phyloP scores from a whole-genome alignment of 2,797 vertebrate species.

The Poeciliopsis paucimaculata region DNA sequence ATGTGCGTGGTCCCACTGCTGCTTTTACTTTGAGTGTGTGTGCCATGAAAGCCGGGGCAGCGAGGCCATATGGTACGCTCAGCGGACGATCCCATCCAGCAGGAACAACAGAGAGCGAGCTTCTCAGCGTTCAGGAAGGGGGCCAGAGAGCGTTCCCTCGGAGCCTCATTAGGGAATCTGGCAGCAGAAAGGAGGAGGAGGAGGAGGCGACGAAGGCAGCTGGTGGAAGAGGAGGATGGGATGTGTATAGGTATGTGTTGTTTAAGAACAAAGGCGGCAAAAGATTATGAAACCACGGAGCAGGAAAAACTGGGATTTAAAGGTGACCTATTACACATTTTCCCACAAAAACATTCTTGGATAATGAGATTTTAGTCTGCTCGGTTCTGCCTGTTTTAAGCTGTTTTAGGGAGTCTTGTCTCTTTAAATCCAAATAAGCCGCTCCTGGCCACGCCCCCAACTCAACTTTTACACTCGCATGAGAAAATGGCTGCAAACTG shows the following conservation, averaged over 20 bases:
- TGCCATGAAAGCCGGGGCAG: conserved; percentile 23
- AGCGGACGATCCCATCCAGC: conserved; percentile 56
- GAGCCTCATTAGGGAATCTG: conserved; percentile 77
- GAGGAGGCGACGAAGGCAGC: conserved; percentile 51
- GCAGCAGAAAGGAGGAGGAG: conserved; percentile 53
- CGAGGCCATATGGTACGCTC: conserved; percentile 59
- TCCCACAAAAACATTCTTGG: too few relatives aligned
- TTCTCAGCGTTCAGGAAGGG: conserved; percentile 54
- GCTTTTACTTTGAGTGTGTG: conserved; percentile 1
- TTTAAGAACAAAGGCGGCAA: conserved; percentile 29
- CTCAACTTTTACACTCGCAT: too few relatives aligned
- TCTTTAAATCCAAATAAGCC: too few relatives aligned
- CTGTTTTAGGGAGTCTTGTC: too few relatives aligned
- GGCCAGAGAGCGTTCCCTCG: conserved; percentile 63
- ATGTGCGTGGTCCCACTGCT: not conserved
- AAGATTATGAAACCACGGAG: conserved; percentile 35
- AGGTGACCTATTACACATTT: too few relatives aligned
- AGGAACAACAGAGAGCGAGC: conserved; percentile 56
- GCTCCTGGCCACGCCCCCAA: too few relatives aligned
- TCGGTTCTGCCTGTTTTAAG: too few relatives aligned
- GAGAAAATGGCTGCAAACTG: too few relatives aligned
- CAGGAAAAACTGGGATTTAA: conserved; percentile 26
- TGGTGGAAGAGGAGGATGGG: conserved; percentile 49
- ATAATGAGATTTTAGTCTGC: too few relatives aligned
- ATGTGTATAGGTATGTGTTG: conserved; percentile 51